Conservation (phyloP, 1,140 invertebrate species). For the Lysiphlebus fabarum region DNA sequence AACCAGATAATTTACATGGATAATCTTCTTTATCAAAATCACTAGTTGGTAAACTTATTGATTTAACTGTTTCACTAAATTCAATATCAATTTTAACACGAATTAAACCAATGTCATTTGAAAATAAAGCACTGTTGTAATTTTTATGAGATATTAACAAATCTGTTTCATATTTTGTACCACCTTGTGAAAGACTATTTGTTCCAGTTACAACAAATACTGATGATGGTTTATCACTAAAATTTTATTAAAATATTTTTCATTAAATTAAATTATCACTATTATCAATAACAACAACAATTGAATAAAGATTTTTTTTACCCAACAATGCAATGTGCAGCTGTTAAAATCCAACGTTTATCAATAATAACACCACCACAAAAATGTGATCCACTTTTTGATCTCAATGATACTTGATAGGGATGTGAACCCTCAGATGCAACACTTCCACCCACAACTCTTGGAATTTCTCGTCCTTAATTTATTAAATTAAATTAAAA, state of each 20-base stretch:
- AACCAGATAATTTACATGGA: constrained; percentile 44
- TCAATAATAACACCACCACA: constrained; percentile 59
- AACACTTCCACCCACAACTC: constrained; percentile 34
- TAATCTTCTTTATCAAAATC: constrained; percentile 30
- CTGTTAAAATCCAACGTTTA: constrained; percentile 53
- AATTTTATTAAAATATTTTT: not conserved
- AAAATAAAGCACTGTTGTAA: constrained; percentile 32
- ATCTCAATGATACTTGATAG: constrained; percentile 51
- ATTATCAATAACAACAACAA: not conserved
- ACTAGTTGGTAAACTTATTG: constrained; percentile 26
- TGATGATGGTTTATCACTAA: constrained; percentile 1
- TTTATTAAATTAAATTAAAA: not conserved
- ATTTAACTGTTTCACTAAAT: constrained; percentile 39
- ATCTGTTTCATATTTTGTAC: constrained; percentile 34
- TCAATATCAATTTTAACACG: constrained; percentile 37
- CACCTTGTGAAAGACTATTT: constrained; percentile 28
- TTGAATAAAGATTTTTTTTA: constrained; percentile 18
- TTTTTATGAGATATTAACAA: constrained; percentile 42
- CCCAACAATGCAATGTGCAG: constrained; percentile 53
- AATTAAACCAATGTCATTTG: constrained; percentile 55
- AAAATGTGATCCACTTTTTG: constrained; percentile 39
- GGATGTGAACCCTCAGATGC: constrained; percentile 45
- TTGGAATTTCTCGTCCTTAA: constrained; percentile 12
- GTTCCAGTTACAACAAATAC: constrained; percentile 30
- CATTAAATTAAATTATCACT: not conserved